These are phyloP conservation scores for Rhyacichthys aspro DNA, from an alignment of 2,797 vertebrate genomes.

Conservation along the genomic window DNA sequence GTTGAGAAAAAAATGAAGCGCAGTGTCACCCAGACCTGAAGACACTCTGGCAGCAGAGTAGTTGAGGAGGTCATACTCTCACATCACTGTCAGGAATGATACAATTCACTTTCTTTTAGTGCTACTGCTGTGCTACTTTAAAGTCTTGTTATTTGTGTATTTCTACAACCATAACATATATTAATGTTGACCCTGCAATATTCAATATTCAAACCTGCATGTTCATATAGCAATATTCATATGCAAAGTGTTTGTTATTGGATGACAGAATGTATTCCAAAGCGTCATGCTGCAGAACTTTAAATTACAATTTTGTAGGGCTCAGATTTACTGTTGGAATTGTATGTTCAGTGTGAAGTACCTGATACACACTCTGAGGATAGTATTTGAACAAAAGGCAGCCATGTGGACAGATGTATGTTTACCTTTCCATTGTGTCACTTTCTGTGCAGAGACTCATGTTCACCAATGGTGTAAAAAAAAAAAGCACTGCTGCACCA, in stretches of 20 bases:
- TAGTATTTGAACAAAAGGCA: not conserved
- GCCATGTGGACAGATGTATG: not conserved
- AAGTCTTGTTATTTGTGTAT: not conserved
- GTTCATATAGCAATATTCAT: too few relatives aligned
- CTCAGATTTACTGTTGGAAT: not conserved
- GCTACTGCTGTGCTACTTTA: not conserved
- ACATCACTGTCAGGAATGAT: not conserved
- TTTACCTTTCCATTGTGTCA: conserved; percentile 45
- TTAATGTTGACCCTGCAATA: too few relatives aligned
- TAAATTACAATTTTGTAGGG: too few relatives aligned
- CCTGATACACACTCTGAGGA: not conserved
- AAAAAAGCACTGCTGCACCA: conserved; percentile 32
- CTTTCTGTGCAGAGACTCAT: conserved; percentile 17
- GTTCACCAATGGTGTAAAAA: conserved; percentile 22
- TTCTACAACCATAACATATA: too few relatives aligned
- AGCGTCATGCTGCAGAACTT: too few relatives aligned
- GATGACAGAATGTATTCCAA: too few relatives aligned
- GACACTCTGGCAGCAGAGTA: not conserved
- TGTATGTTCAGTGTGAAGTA: not conserved
- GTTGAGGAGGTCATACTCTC: not conserved
- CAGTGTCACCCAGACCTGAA: conserved; percentile 7
- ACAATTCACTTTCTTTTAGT: not conserved
- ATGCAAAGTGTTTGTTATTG: too few relatives aligned
- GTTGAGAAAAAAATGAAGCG: conserved; percentile 3
- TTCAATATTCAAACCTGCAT: too few relatives aligned